These are phyloP conservation scores for Actinopyga echinites DNA, from an alignment of 53 echinoderm and acorn worm species.

Conservation along the genomic window DNA sequence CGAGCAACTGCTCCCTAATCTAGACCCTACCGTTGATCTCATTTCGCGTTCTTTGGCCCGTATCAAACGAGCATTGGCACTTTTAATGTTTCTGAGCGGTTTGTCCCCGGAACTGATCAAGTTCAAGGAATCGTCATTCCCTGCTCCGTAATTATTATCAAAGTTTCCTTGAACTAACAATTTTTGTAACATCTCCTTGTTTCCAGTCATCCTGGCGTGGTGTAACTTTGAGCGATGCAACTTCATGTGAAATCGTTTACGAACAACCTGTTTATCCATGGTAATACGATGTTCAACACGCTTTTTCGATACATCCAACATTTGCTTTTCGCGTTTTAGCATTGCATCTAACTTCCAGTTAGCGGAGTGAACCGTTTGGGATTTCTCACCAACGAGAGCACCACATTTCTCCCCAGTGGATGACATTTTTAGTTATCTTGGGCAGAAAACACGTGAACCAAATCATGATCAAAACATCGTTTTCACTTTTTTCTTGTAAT, in stretches of 20 bases:
- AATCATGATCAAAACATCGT: too few species aligned
- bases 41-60: constrained; percentile 18
- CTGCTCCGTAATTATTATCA: constrained; percentile 54
- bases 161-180: constrained; percentile 74
- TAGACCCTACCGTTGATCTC: neutral
- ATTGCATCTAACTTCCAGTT: constrained; percentile 97
- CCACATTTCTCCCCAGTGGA: constrained; percentile 66
- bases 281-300: constrained; percentile 82
- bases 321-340: constrained; percentile 67
- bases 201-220: constrained; percentile 93
- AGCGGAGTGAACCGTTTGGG: constrained; percentile 88
- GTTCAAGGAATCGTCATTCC: constrained; percentile 56
- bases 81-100: neutral
- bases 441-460: too few species aligned
- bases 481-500: too few species aligned
- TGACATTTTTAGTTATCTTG: constrained; percentile 34
- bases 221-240: constrained; percentile 77
- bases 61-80: neutral
- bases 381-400: constrained; percentile 89
- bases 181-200: constrained; percentile 77
- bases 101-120: constrained; percentile 19
- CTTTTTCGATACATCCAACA: constrained; percentile 79
- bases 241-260: constrained; percentile 81
- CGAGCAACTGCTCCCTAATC: neutral
- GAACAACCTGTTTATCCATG: constrained; percentile 83